These are phyloP conservation scores for Capitulum mitella DNA, from an alignment of 2,888 invertebrate species.

Conservation along the genomic window DNA sequence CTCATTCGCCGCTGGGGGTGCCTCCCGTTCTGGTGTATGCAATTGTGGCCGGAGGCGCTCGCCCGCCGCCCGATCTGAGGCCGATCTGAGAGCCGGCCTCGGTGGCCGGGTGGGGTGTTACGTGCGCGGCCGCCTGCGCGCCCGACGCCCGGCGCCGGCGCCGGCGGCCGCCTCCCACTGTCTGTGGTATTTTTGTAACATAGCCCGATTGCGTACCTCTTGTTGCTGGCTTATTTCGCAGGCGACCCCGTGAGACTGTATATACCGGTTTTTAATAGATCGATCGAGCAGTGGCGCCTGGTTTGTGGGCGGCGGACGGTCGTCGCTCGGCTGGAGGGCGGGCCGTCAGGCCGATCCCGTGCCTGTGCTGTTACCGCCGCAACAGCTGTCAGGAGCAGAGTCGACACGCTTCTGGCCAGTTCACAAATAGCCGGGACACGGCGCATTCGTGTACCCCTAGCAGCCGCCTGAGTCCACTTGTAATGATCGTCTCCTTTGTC, in stretches of 20 bases:
- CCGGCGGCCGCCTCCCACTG: not conserved
- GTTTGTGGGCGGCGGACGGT: not conserved
- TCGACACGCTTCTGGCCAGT: too few relatives aligned
- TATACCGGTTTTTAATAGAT: slow-evolving; percentile 10
- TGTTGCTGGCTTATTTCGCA: slow-evolving; percentile 13
- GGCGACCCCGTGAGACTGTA: not conserved
- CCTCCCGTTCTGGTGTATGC: not conserved
- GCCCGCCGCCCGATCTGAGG: not conserved
- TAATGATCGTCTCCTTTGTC: too few relatives aligned
- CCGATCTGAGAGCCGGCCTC: not conserved
- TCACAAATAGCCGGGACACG: too few relatives aligned
- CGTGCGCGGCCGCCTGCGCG: too few relatives aligned
- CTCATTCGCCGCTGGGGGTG: not conserved
- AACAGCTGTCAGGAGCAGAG: too few relatives aligned
- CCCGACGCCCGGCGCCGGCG: not conserved
- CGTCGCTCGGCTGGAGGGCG: too few relatives aligned
- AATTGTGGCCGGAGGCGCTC: not conserved
- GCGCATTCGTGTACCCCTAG: too few relatives aligned
- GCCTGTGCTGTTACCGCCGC: too few relatives aligned
- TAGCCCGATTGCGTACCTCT: not conserved
- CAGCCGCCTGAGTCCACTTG: too few relatives aligned
- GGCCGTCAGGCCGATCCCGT: too few relatives aligned
- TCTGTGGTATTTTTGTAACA: slow-evolving; percentile 24
- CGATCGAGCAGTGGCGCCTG: not conserved
- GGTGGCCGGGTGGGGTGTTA: too few relatives aligned